Conservation (phyloP, 2,113 vertebrate species). For the Cepphus grylle region DNA sequence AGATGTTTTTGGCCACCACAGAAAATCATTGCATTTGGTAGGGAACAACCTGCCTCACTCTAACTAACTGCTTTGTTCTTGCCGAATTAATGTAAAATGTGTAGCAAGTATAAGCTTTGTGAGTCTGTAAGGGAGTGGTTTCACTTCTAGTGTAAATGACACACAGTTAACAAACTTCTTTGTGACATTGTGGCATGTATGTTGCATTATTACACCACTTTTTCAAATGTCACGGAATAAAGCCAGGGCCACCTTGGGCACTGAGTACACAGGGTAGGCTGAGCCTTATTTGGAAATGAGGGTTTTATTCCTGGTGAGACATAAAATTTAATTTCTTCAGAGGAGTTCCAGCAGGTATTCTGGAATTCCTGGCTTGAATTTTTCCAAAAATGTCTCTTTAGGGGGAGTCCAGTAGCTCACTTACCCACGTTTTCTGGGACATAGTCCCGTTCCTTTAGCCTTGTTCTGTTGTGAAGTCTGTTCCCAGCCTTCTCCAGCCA, state of each 20-base stretch:
- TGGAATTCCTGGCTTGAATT: background rate
- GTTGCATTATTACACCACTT: background rate
- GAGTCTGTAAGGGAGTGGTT: background rate
- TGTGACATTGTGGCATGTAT: too few relatives aligned
- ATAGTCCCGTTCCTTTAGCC: background rate
- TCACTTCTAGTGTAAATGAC: background rate
- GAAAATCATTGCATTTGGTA: background rate
- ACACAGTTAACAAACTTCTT: accelerated
- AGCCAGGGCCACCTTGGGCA: background rate
- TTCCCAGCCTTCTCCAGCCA: background rate
- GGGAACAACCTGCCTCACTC: background rate
- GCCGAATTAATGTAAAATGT: background rate
- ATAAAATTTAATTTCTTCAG: background rate
- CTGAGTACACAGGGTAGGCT: background rate
- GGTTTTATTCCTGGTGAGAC: background rate
- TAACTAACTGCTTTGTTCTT: background rate
- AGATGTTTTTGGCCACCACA: background rate
- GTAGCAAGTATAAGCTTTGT: background rate
- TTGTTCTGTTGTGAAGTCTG: background rate
- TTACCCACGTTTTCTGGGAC: background rate
- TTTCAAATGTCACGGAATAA: background rate
- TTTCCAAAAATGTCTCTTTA: background rate
- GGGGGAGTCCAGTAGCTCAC: background rate
- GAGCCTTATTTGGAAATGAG: background rate
- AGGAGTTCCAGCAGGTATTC: background rate